Evolutionary conservation across 2,797 vertebrate species (phyloP).

Genomic region (Eulemur coronatus): DNA sequence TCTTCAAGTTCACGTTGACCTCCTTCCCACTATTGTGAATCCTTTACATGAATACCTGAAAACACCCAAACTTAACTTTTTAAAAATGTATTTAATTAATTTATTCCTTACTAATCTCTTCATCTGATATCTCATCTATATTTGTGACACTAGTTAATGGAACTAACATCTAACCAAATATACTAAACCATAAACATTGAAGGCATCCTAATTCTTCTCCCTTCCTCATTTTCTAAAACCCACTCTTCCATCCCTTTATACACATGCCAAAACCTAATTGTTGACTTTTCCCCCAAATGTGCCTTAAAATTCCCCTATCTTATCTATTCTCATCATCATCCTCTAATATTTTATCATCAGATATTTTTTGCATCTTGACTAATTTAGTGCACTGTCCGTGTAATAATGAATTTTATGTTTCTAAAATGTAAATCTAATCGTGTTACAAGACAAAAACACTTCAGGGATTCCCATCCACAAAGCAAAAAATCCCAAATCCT

Average conservation of each 20-base stretch:
- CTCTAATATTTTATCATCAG: not conserved
- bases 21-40: not conserved
- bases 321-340: not conserved
- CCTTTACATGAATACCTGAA: not conserved
- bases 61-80: not conserved
- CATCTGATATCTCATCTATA: not conserved
- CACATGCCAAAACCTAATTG: not conserved
- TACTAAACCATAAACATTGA: not conserved
- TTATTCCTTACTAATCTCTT: not conserved
- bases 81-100: not conserved
- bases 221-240: not conserved
- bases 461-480: not conserved
- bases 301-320: not conserved
- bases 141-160: not conserved
- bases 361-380: not conserved
- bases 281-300: not conserved
- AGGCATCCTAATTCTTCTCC: not conserved
- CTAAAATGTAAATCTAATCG: not conserved
- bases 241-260: not conserved
- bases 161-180: not conserved
- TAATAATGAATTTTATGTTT: not conserved
- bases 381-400: not conserved
- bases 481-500: not conserved
- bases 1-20: not conserved
- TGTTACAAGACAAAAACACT: not conserved